Evolutionary conservation across 1,140 invertebrate species (phyloP).

Genomic region (Helicoverpa zea): DNA sequence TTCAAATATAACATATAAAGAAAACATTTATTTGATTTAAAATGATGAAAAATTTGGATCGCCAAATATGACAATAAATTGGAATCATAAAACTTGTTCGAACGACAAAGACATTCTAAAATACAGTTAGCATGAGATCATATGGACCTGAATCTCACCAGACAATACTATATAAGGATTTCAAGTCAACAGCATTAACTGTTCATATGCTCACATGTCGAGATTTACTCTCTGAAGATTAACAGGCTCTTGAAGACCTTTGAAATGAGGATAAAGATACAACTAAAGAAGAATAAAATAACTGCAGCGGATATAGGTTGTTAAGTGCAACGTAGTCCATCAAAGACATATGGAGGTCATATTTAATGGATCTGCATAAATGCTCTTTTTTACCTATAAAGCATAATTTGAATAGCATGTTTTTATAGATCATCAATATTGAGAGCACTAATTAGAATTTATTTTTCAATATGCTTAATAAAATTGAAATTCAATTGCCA

Average conservation of each 20-base stretch:
- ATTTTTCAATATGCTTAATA: too few relatives aligned
- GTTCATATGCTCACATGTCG: neutral
- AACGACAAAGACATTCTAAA: constrained; percentile 22
- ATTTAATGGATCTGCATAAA: neutral
- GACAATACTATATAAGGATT: constrained; percentile 13
- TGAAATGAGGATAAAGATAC: neutral
- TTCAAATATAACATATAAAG: too few relatives aligned
- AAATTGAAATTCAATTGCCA: too few relatives aligned
- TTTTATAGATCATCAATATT: too few relatives aligned
- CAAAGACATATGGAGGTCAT: neutral
- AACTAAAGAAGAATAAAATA: neutral
- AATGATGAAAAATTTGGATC: too few relatives aligned
- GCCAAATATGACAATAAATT: neutral
- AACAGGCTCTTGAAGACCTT: neutral
- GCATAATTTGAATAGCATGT: too few relatives aligned
- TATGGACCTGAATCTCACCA: constrained; percentile 4
- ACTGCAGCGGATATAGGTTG: neutral
- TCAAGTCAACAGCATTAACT: constrained; percentile 6
- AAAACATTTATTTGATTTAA: too few relatives aligned
- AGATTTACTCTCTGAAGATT: constrained; percentile 11
- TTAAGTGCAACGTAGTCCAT: constrained; percentile 4
- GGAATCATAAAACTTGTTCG: neutral
- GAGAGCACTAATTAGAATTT: too few relatives aligned
- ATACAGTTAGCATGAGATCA: constrained; percentile 38
- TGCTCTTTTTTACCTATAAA: neutral